phyloP scores from a whole-genome alignment of 2,797 vertebrate genomes.

The Furcifer pardalis region DNA sequence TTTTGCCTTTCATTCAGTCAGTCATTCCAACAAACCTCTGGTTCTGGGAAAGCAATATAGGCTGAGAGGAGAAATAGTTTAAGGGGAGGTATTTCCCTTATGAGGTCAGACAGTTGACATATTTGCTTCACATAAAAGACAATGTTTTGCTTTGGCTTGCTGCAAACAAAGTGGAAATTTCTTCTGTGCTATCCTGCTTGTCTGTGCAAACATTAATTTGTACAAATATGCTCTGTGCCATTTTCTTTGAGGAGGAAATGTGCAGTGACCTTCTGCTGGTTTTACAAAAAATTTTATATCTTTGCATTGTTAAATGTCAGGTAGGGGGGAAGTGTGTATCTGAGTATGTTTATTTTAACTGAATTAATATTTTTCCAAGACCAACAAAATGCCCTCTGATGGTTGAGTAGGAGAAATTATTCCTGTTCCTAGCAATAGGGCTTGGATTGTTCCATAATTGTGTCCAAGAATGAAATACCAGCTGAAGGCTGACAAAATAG shows the following conservation, averaged over 20 bases:
- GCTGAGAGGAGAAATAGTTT: neutral
- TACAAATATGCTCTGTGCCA: neutral
- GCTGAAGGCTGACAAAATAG: neutral
- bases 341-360: neutral
- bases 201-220: slow-evolving; percentile 17
- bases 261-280: neutral
- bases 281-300: slow-evolving; percentile 46
- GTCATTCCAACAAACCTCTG: slow-evolving; percentile 47
- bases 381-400: neutral
- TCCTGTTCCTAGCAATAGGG: neutral
- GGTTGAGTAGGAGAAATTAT: neutral
- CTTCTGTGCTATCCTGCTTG: neutral
- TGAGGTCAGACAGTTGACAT: slow-evolving; percentile 42
- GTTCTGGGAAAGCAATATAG: slow-evolving; percentile 32
- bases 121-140: slow-evolving; percentile 32
- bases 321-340: neutral
- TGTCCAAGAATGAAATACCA: neutral
- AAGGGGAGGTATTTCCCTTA: slow-evolving; percentile 39
- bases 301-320: slow-evolving; percentile 42
- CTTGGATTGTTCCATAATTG: neutral
- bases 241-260: slow-evolving; percentile 41
- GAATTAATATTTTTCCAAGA: slow-evolving; percentile 28
- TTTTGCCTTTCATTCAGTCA: slow-evolving; percentile 56
- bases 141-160: slow-evolving; percentile 51
- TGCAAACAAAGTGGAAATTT: slow-evolving; percentile 25